Evolutionary conservation across 2,797 vertebrate genomes (phyloP).

Genomic region (Linurgus olivaceus): DNA sequence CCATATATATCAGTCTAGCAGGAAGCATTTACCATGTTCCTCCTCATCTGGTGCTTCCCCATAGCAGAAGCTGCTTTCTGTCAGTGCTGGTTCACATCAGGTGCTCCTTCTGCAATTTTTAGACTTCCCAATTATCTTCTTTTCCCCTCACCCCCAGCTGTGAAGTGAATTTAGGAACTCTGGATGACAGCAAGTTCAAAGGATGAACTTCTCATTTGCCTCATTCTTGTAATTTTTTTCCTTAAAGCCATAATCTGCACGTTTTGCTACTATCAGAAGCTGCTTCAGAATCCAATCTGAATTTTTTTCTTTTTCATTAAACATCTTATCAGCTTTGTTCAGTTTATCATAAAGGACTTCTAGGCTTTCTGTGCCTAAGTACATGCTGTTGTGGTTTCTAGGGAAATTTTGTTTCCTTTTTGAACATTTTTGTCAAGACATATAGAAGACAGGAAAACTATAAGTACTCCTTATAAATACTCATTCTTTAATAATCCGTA

Average conservation of each 20-base stretch:
- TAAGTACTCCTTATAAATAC: neutral
- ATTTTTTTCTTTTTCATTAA: neutral
- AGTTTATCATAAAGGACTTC: neutral
- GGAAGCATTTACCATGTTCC: neutral
- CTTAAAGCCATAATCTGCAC: neutral
- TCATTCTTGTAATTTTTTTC: conserved; percentile 16
- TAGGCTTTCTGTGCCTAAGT: neutral
- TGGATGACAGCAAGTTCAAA: conserved; percentile 27
- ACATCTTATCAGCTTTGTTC: neutral
- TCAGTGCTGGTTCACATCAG: neutral
- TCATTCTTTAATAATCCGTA: neutral
- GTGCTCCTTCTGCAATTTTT: conserved; percentile 17
- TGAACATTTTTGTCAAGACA: neutral
- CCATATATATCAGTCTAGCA: neutral
- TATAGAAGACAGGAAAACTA: neutral
- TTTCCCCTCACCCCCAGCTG: neutral
- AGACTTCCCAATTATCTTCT: conserved; percentile 14
- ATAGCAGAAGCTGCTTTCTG: neutral
- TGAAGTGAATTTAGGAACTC: conserved; percentile 29
- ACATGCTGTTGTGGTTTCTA: neutral
- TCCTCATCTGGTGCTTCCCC: neutral
- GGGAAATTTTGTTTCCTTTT: neutral
- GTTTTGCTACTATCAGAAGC: neutral
- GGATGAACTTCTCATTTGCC: neutral
- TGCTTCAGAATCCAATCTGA: neutral